Percentiles rank a stretch among this genome's conserved stretches.
Evolutionary conservation across 2,113 vertebrate genomes (phyloP).

Genomic region (Capreolus pygargus): DNA sequence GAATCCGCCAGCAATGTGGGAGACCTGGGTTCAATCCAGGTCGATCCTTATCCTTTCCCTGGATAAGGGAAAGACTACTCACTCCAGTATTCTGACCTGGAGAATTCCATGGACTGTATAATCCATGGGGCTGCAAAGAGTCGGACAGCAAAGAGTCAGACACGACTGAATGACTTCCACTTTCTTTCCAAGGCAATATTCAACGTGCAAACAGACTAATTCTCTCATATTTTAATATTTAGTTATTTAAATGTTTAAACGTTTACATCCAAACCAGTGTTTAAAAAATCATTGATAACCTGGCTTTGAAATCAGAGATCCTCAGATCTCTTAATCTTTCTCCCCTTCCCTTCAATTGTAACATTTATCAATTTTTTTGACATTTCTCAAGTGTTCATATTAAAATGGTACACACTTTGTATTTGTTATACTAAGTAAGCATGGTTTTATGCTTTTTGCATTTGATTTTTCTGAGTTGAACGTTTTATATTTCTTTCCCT

Average conservation of each 20-base stretch:
- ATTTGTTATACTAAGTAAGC: background rate
- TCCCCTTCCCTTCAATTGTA: background rate
- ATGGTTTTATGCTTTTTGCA: background rate
- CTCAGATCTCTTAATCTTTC: background rate
- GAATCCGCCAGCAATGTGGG: rapidly evolving
- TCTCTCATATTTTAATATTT: background rate
- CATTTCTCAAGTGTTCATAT: background rate
- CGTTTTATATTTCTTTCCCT: background rate
- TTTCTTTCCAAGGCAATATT: background rate
- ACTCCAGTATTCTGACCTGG: background rate
- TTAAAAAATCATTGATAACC: background rate
- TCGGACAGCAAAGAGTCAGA: background rate
- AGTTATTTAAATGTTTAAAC: background rate
- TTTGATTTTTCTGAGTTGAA: background rate
- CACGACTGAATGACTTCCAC: background rate
- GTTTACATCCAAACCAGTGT: background rate
- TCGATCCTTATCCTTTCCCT: background rate
- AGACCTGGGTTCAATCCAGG: background rate
- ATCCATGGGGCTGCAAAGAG: background rate
- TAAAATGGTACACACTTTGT: background rate
- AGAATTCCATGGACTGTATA: background rate
- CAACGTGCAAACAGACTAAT: background rate
- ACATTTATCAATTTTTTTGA: background rate
- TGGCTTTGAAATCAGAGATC: background rate
- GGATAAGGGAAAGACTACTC: background rate